Evolutionary conservation across 2,113 vertebrate species (phyloP).

Genomic region (Corythornis vintsioides): DNA sequence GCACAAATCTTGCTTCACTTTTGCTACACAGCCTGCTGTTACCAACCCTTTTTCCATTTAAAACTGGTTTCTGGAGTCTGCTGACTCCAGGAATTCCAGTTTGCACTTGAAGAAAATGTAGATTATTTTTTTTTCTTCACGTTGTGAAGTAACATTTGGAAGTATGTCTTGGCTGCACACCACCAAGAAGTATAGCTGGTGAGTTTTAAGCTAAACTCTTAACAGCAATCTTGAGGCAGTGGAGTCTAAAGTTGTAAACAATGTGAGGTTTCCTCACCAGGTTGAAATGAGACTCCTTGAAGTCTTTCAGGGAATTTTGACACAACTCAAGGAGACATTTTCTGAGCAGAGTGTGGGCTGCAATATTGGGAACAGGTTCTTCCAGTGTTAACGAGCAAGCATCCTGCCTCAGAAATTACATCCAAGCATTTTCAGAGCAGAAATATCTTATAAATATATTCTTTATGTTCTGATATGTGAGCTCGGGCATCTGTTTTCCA

Average conservation of each 20-base stretch:
- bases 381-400: neutral
- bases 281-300: neutral
- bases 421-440: slow-evolving; percentile 11
- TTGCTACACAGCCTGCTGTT: neutral
- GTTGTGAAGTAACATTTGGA: neutral
- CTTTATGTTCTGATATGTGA: slow-evolving; percentile 13
- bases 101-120: neutral
- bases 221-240: neutral
- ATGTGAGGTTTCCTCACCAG: neutral
- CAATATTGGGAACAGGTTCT: slow-evolving; percentile 2
- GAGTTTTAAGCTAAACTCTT: neutral
- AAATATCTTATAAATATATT: slow-evolving; percentile 1
- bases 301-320: slow-evolving; percentile 1
- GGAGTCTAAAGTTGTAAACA: neutral
- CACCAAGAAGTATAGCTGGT: neutral
- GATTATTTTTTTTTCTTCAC: neutral
- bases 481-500: neutral
- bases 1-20: neutral
- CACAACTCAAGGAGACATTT: neutral
- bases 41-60: neutral
- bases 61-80: neutral
- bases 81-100: neutral
- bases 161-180: neutral
- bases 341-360: slow-evolving; percentile 16
- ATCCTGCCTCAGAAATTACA: slow-evolving; percentile 28